A percentile compares a stretch with the other conserved stretches of the same genome.
Conservation (phyloP, 1,140 invertebrate genomes). For the Papilio dardanus region DNA sequence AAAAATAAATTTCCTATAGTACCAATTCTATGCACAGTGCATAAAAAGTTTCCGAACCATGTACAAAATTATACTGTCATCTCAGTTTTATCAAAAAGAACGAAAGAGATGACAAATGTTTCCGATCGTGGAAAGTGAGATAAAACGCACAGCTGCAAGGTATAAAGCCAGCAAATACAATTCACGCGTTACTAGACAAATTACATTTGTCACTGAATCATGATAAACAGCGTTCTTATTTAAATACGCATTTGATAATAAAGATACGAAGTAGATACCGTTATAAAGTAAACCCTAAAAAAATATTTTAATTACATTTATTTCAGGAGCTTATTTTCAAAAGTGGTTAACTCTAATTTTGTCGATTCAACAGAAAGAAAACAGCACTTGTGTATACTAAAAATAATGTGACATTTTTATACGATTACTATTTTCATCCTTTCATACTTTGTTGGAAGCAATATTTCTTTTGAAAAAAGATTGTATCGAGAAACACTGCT, state of each 20-base stretch:
- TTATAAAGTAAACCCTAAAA: too few species aligned
- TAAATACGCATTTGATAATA: neutral
- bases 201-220: neutral
- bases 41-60: neutral
- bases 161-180: neutral
- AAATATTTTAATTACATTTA: too few species aligned
- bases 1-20: too few species aligned
- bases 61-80: neutral
- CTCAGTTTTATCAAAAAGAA: neutral
- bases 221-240: neutral
- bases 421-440: too few species aligned
- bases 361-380: too few species aligned
- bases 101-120: neutral
- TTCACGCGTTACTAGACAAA: neutral
- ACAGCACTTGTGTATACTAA: too few species aligned
- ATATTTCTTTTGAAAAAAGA: too few species aligned
- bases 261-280: neutral
- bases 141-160: neutral
- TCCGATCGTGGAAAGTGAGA: neutral
- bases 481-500: too few species aligned
- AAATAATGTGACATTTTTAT: too few species aligned
- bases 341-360: too few species aligned
- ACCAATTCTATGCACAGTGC: neutral
- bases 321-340: too few species aligned
- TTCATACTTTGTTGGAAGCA: too few species aligned